A percentile compares a stretch with the other conserved stretches of the same genome.
Conservation (phyloP, 2,113 vertebrate genomes). For the Pluvialis apricaria region DNA sequence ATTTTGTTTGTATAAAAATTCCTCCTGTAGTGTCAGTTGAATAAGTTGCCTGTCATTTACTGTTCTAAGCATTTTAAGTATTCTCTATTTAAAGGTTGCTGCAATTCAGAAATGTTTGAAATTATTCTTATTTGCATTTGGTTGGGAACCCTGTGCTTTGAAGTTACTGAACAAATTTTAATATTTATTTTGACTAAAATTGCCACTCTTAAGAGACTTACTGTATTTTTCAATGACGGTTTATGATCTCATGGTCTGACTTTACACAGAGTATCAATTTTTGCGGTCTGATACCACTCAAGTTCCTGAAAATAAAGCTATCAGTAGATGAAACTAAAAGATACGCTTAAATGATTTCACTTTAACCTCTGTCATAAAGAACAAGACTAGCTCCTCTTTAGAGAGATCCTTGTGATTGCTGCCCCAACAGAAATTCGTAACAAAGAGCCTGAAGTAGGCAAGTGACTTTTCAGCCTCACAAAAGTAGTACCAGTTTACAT, state of each 20-base stretch:
- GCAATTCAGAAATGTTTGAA: background rate
- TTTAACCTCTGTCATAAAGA: background rate
- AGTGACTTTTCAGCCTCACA: background rate
- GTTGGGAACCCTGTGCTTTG: background rate
- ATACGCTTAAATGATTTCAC: background rate
- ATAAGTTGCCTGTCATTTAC: background rate
- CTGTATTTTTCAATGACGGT: background rate
- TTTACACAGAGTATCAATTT: background rate
- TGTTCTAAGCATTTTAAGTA: background rate
- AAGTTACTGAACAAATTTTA: background rate
- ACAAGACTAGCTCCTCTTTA: background rate
- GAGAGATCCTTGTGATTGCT: background rate
- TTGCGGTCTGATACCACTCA: background rate
- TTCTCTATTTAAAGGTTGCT: background rate
- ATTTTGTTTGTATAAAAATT: slow-evolving; percentile 3
- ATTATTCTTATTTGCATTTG: background rate
- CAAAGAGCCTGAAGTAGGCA: background rate
- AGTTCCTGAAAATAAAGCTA: background rate
- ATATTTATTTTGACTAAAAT: background rate
- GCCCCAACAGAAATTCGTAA: background rate
- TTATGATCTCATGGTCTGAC: background rate
- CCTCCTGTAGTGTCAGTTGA: background rate
- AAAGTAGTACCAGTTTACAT: background rate
- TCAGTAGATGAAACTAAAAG: background rate
- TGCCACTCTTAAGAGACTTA: background rate